Conservation (phyloP, 2,113 vertebrate genomes). For the Ciconia stormi region DNA sequence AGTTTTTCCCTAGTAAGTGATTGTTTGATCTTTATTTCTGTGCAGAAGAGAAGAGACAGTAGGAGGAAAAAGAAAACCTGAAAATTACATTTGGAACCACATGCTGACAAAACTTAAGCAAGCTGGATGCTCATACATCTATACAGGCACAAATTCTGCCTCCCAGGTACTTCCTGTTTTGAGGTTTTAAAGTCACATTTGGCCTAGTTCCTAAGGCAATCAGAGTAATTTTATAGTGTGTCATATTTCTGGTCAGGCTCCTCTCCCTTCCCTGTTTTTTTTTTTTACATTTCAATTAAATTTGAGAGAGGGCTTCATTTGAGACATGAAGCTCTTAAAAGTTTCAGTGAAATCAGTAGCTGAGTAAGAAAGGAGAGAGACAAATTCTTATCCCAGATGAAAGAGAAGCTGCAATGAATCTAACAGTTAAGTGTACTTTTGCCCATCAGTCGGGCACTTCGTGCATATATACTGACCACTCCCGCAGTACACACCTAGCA, state of each 20-base stretch:
- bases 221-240: background rate
- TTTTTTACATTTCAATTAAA: background rate
- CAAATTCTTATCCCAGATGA: background rate
- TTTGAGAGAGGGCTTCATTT: background rate
- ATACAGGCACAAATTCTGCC: background rate
- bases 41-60: background rate
- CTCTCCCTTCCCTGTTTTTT: background rate
- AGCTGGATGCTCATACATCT: background rate
- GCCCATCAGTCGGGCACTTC: background rate
- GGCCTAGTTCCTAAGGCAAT: background rate
- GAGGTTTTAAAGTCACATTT: background rate
- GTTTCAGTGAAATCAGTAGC: background rate
- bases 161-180: background rate
- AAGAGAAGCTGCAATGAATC: background rate
- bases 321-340: background rate
- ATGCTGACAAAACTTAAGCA: background rate
- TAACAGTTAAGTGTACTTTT: background rate
- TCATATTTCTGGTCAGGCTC: background rate
- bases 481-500: background rate
- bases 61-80: background rate
- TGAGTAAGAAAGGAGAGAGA: background rate
- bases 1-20: background rate
- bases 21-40: background rate
- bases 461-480: rapidly evolving
- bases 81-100: background rate